These are phyloP conservation scores for Rhombomys opimus DNA, from an alignment of 2,113 vertebrate species.

Conservation along the genomic window DNA sequence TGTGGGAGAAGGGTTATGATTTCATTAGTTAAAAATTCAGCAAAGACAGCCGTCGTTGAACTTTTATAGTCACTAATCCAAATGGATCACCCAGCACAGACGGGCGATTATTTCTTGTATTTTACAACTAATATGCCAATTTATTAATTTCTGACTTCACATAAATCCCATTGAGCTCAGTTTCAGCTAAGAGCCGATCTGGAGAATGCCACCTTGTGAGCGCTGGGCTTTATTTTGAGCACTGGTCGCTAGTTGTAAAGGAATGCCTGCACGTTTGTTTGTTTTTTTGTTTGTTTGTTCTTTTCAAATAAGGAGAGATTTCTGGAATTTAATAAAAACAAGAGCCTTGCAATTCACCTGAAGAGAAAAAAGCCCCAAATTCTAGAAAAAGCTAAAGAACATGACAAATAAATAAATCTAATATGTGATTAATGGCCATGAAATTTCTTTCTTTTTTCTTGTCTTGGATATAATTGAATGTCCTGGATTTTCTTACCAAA, in stretches of 20 bases:
- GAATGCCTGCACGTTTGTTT: slow-evolving; percentile 55
- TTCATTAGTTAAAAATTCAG: slow-evolving; percentile 77
- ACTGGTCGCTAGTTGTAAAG: slow-evolving; percentile 4
- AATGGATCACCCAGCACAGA: slow-evolving; percentile 76
- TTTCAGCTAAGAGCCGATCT: slow-evolving; percentile 58
- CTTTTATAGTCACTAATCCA: slow-evolving; percentile 71
- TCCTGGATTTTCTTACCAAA: neutral
- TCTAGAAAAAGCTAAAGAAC: neutral
- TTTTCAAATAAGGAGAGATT: slow-evolving; percentile 47
- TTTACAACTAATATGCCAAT: slow-evolving; percentile 77
- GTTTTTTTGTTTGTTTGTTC: no score
- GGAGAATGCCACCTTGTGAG: slow-evolving; percentile 47
- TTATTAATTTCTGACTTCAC: slow-evolving; percentile 81
- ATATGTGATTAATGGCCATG: neutral
- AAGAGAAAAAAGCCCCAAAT: neutral
- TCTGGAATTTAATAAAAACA: slow-evolving; percentile 63
- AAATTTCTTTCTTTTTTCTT: neutral
- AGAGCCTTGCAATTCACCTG: neutral
- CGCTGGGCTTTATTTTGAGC: slow-evolving; percentile 74
- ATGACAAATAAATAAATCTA: slow-evolving; percentile 19
- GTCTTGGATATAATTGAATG: neutral
- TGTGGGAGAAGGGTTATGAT: slow-evolving; percentile 51
- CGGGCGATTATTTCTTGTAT: slow-evolving; percentile 68
- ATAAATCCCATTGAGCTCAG: slow-evolving; percentile 67
- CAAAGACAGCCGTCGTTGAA: slow-evolving; percentile 66